phyloP scores from a whole-genome alignment of 2,888 invertebrate genomes.

The Nephrotoma flavescens region DNA sequence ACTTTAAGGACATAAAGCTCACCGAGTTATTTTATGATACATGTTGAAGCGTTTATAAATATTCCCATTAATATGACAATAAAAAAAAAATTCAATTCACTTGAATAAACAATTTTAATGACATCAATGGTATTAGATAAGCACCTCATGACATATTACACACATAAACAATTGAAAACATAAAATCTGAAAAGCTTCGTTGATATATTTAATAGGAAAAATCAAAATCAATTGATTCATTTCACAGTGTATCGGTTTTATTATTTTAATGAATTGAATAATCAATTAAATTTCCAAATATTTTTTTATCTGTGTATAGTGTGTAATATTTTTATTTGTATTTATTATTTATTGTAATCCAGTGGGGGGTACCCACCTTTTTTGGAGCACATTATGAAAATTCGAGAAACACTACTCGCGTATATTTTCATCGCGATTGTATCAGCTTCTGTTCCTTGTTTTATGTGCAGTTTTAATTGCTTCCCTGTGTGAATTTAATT shows the following conservation, averaged over 20 bases:
- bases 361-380: too few relatives aligned
- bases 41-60: not conserved
- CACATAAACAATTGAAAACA: not conserved
- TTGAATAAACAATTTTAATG: not conserved
- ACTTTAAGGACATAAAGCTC: not conserved
- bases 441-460: too few relatives aligned
- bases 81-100: not conserved
- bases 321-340: not conserved
- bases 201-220: not conserved
- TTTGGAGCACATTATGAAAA: too few relatives aligned
- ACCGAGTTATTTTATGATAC: not conserved
- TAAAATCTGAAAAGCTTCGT: not conserved
- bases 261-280: not conserved
- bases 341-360: not conserved
- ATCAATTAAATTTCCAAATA: not conserved
- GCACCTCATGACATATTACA: not conserved
- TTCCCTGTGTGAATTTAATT: too few relatives aligned
- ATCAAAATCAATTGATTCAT: not conserved
- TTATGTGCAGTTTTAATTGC: too few relatives aligned
- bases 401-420: too few relatives aligned
- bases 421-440: too few relatives aligned
- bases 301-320: not conserved
- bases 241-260: not conserved
- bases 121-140: not conserved
- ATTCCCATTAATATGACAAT: not conserved